Evolutionary conservation across 2,888 invertebrate genomes (phyloP).

Genomic region (Silvanus unidentatus): DNA sequence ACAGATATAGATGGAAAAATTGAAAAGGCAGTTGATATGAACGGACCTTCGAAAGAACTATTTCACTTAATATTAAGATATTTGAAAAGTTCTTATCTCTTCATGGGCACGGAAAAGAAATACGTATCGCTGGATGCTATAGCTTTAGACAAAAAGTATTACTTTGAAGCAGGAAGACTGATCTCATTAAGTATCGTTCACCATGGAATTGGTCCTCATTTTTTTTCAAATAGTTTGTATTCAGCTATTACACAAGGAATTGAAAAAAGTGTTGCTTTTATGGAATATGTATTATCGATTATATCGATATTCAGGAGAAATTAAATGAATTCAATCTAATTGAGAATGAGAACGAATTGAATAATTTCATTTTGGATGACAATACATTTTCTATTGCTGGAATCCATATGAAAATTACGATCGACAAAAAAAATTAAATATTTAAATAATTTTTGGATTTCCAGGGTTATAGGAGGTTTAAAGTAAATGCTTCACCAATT

Average conservation of each 20-base stretch:
- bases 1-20: no score
- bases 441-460: no score
- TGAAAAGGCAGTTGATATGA: no score
- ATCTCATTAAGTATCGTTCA: background rate
- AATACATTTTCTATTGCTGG: conserved; percentile 3
- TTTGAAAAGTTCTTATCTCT: no score
- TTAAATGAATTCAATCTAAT: background rate
- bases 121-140: background rate
- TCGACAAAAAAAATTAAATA: background rate
- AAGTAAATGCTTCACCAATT: no score
- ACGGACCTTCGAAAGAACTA: no score
- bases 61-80: no score
- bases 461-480: no score
- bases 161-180: conserved; percentile 1
- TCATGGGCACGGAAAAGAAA: background rate
- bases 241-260: background rate
- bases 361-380: background rate
- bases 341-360: background rate
- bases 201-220: background rate
- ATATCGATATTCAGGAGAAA: background rate
- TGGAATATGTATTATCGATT: conserved; percentile 1
- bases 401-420: background rate
- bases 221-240: background rate
- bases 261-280: background rate
- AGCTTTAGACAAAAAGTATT: background rate